Evolutionary conservation across 2,888 invertebrate genomes (phyloP).

Genomic region (Eretmocerus hayati): DNA sequence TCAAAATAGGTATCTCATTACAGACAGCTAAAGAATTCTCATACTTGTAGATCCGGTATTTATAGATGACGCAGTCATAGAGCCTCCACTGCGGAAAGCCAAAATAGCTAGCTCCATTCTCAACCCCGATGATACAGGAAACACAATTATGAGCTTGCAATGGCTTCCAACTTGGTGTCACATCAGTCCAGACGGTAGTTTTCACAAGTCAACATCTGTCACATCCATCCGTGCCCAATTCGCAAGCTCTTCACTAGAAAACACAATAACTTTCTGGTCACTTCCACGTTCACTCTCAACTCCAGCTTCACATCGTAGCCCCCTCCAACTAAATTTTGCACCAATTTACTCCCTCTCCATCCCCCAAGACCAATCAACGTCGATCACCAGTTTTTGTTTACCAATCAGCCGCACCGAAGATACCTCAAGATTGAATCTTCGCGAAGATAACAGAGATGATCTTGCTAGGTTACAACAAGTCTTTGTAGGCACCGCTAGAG

Average conservation of each 20-base stretch:
- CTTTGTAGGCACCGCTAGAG: conserved; percentile 32
- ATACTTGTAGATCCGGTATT: no score
- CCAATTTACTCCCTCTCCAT: conserved; percentile 12
- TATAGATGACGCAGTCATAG: no score
- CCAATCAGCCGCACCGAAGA: conserved; percentile 19
- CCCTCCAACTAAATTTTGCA: conserved; percentile 11
- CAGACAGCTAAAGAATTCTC: no score
- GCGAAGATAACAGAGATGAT: conserved; percentile 2
- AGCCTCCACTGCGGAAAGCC: not conserved
- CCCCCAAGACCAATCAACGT: not conserved
- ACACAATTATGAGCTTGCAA: conserved; percentile 33
- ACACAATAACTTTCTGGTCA: conserved; percentile 41
- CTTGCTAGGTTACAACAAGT: conserved; percentile 10
- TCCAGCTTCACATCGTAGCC: conserved; percentile 10
- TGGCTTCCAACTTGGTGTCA: conserved; percentile 36
- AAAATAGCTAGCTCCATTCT: not conserved
- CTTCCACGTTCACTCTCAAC: conserved; percentile 24
- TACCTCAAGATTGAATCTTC: conserved; percentile 3
- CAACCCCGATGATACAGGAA: conserved; percentile 33
- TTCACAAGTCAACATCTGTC: conserved; percentile 22
- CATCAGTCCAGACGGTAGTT: conserved; percentile 29
- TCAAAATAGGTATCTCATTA: not conserved
- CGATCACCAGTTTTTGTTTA: conserved; percentile 22
- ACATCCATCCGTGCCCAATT: conserved; percentile 27
- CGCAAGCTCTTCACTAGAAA: conserved; percentile 38